Conservation (phyloP, 2,113 vertebrate species). For the Panthera leo region DNA sequence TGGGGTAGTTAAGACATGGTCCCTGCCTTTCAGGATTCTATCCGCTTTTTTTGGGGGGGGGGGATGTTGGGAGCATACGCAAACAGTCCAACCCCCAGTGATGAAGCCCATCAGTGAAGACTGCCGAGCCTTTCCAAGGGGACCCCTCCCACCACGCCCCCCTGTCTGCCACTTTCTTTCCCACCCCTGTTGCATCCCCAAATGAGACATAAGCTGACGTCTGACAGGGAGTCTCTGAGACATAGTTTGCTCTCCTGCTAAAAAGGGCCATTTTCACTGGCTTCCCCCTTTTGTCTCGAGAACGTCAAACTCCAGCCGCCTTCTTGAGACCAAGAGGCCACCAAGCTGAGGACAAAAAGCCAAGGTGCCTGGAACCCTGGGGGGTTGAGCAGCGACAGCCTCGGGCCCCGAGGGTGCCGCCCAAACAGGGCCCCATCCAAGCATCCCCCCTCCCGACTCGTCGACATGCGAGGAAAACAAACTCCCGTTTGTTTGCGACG, state of each 20-base stretch:
- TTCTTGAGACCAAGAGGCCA: not conserved
- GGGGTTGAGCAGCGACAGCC: not conserved
- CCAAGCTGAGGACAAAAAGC: not conserved
- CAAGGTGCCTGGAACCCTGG: not conserved
- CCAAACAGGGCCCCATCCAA: not conserved
- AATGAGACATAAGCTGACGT: not conserved
- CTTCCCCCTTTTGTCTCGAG: not conserved
- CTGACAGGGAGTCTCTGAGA: not conserved
- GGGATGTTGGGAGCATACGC: not conserved
- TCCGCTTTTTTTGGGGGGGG: too few relatives aligned
- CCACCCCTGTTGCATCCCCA: not conserved
- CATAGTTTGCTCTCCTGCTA: not conserved
- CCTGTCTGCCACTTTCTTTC: not conserved
- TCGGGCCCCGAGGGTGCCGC: fast-evolving
- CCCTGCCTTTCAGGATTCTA: not conserved
- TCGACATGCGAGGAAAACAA: not conserved
- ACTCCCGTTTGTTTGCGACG: not conserved
- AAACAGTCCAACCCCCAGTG: not conserved
- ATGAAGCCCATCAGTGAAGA: not conserved
- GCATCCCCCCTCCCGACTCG: not conserved
- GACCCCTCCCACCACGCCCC: fast-evolving
- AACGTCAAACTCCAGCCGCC: not conserved
- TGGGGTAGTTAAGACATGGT: fast-evolving
- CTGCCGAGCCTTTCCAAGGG: not conserved
- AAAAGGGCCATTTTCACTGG: not conserved